Percentiles rank a stretch among this genome's conserved stretches.
Conservation (phyloP, 2,797 vertebrate species). For the Melanotaenia boesemani region DNA sequence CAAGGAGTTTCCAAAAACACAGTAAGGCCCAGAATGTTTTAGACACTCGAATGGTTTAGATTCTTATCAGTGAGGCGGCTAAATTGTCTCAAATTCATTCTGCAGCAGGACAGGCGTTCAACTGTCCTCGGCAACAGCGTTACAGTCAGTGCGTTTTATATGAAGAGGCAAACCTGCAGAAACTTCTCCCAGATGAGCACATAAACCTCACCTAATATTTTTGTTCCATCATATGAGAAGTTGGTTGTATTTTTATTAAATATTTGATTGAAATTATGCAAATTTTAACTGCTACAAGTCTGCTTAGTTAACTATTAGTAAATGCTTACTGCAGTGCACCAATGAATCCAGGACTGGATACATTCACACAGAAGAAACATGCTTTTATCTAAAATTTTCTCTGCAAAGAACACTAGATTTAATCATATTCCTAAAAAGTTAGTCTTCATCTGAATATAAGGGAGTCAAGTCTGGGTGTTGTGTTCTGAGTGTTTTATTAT, state of each 20-base stretch:
- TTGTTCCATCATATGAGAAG: not conserved
- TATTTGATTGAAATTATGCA: not conserved
- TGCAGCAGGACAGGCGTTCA: not conserved
- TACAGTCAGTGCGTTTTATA: not conserved
- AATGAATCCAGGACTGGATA: not conserved
- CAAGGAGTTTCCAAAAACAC: conserved; percentile 38
- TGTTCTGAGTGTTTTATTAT: not conserved
- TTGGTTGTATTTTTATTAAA: not conserved
- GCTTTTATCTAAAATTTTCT: not conserved
- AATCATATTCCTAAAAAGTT: not conserved
- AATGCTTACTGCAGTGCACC: not conserved
- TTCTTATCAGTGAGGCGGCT: not conserved
- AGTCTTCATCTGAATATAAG: not conserved
- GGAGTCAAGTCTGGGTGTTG: not conserved
- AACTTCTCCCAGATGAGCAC: not conserved
- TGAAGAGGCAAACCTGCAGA: conserved; percentile 1
- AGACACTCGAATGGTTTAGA: not conserved
- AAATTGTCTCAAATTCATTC: not conserved
- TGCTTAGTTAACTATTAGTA: not conserved
- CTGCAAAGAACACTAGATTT: not conserved
- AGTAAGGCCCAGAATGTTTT: not conserved
- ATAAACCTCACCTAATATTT: not conserved
- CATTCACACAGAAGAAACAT: not conserved
- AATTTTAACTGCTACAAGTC: not conserved
- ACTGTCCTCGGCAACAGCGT: conserved; percentile 1